Percentiles rank a stretch among this genome's conserved stretches.
Conservation (phyloP, 2,888 invertebrate species). For the Noctuana brunneofusca region DNA sequence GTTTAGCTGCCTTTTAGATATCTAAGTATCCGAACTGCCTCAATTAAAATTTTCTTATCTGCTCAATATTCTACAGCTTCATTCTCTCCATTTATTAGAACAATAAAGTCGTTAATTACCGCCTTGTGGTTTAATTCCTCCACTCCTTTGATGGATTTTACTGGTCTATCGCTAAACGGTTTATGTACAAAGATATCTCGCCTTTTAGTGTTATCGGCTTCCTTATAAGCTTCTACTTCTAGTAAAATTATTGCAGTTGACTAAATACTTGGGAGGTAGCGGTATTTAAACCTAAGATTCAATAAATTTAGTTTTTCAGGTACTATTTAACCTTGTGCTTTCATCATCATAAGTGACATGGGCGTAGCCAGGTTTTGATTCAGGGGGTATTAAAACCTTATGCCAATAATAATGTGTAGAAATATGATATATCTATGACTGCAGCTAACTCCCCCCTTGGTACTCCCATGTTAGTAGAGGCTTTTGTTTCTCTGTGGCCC, state of each 20-base stretch:
- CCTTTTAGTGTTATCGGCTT: constrained; percentile 40
- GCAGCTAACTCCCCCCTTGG: too few species aligned
- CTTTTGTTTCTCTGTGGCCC: too few species aligned
- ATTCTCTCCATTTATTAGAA: constrained; percentile 18
- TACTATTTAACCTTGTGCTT: too few species aligned
- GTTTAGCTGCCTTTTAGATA: background rate
- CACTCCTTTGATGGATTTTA: constrained; percentile 35
- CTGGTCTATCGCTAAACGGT: constrained; percentile 40
- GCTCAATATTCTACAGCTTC: constrained; percentile 16
- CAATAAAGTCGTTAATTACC: constrained; percentile 31
- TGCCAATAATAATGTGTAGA: too few species aligned
- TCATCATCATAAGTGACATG: too few species aligned
- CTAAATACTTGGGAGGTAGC: constrained; percentile 13
- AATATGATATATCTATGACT: too few species aligned
- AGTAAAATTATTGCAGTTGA: constrained; percentile 40
- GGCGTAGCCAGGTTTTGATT: too few species aligned
- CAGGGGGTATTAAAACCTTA: too few species aligned
- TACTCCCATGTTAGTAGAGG: too few species aligned
- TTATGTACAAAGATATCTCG: constrained; percentile 39
- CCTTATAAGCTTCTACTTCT: constrained; percentile 40
- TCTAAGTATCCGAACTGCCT: background rate
- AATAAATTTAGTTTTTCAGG: too few species aligned
- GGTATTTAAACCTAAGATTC: background rate
- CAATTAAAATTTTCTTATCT: constrained; percentile 7
- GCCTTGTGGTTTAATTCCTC: constrained; percentile 20